phyloP scores from a whole-genome alignment of 2,888 invertebrate genomes.

The Melinaea marsaeus region DNA sequence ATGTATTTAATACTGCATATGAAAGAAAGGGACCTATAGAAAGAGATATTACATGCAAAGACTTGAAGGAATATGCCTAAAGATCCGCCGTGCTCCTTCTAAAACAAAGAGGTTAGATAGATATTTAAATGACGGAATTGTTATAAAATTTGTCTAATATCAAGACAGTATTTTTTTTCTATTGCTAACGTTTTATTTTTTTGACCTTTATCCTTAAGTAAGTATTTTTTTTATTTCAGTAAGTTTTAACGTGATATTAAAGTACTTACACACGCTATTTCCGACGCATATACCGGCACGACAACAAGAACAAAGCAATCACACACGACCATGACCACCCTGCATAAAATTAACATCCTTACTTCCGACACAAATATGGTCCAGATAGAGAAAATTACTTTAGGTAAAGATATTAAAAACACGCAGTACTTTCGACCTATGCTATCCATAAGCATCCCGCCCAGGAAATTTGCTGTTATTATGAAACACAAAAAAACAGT shows the following conservation, averaged over 20 bases:
- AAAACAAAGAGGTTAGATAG: constrained; percentile 29
- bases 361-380: constrained; percentile 44
- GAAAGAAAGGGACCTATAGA: constrained; percentile 58
- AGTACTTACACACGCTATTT: constrained; percentile 38
- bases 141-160: neutral
- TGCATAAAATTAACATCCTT: constrained; percentile 46
- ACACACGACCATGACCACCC: constrained; percentile 43
- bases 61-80: constrained; percentile 59
- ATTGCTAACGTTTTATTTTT: neutral
- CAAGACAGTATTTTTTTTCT: neutral
- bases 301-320: neutral
- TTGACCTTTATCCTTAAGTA: constrained; percentile 42
- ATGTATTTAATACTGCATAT: constrained; percentile 45
- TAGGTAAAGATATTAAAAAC: constrained; percentile 46
- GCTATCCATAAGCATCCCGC: constrained; percentile 43
- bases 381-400: constrained; percentile 40
- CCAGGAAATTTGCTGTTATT: constrained; percentile 36
- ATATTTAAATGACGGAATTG: neutral
- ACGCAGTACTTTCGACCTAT: constrained; percentile 45
- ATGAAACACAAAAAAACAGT: too few relatives aligned
- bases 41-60: constrained; percentile 52
- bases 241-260: neutral
- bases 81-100: constrained; percentile 62
- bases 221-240: constrained; percentile 50
- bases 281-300: neutral